A percentile compares a stretch with the other conserved stretches of the same genome.
These are phyloP conservation scores for Hipposideros larvatus DNA, from an alignment of 2,797 vertebrate species.

Conservation along the genomic window DNA sequence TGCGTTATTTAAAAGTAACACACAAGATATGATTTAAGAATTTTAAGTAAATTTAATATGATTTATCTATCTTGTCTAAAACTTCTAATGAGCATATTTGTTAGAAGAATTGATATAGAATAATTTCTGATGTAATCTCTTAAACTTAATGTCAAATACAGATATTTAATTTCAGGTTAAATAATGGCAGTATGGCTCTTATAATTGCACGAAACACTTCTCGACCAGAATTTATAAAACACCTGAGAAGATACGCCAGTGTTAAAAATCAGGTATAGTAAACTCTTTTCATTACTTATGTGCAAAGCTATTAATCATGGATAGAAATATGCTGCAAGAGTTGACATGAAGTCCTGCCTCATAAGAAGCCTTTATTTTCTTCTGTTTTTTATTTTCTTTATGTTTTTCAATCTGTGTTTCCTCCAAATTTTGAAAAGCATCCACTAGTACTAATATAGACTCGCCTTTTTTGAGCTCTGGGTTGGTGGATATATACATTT, in stretches of 20 bases:
- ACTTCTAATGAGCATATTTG: slow-evolving; percentile 6
- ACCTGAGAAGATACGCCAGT: slow-evolving; percentile 94
- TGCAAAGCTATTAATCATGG: slow-evolving; percentile 64
- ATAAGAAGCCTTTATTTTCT: slow-evolving; percentile 85
- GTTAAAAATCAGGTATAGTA: slow-evolving; percentile 93
- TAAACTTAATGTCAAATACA: slow-evolving; percentile 52
- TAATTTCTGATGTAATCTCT: background rate
- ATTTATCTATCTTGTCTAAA: background rate
- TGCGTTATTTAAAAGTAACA: background rate
- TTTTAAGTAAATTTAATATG: slow-evolving; percentile 44
- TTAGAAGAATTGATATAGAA: slow-evolving; percentile 12
- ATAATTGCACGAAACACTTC: slow-evolving; percentile 93
- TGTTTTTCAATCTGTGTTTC: slow-evolving; percentile 53
- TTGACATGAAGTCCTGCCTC: slow-evolving; percentile 81
- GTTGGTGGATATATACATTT: slow-evolving; percentile 76
- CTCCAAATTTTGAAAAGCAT: slow-evolving; percentile 87
- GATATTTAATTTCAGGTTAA: slow-evolving; percentile 90
- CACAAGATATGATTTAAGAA: slow-evolving; percentile 4
- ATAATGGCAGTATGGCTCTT: slow-evolving; percentile 95
- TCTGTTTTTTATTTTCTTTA: background rate
- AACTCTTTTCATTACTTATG: slow-evolving; percentile 46
- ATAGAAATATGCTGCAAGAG: slow-evolving; percentile 71
- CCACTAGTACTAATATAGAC: slow-evolving; percentile 88
- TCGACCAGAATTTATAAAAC: slow-evolving; percentile 96
- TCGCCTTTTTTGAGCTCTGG: slow-evolving; percentile 87